These are phyloP conservation scores for Serranus cabrilla DNA, from an alignment of 2,797 vertebrate species.

Conservation along the genomic window DNA sequence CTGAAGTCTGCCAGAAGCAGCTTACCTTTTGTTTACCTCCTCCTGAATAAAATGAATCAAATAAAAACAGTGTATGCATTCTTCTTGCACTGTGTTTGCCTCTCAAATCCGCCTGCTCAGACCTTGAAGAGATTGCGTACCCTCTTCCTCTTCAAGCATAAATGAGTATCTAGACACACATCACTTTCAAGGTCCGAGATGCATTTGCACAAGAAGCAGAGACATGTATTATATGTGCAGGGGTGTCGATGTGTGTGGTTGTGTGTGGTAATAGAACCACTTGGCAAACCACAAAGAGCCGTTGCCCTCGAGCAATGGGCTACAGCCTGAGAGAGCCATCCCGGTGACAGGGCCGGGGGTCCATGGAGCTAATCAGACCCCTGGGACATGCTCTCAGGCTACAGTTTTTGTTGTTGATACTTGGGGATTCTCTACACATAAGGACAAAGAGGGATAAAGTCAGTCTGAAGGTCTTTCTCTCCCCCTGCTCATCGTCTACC, in stretches of 20 bases:
- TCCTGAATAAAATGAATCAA: background rate
- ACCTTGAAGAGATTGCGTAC: conserved; percentile 25
- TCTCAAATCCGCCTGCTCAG: conserved; percentile 10
- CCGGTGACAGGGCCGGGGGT: conserved; percentile 63
- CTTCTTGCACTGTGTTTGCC: conserved; percentile 1
- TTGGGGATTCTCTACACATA: conserved; percentile 66
- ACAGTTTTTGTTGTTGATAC: conserved; percentile 72
- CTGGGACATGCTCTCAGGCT: conserved; percentile 72
- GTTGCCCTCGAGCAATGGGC: conserved; percentile 56
- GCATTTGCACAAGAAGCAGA: conserved; percentile 26
- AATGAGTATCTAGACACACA: conserved; percentile 5
- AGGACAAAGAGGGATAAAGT: conserved; percentile 65
- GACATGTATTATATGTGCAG: conserved; percentile 10
- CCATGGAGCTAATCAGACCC: conserved; percentile 79
- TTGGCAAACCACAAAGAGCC: conserved; percentile 53
- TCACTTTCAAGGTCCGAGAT: conserved; percentile 41
- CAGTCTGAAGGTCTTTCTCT: conserved; percentile 65
- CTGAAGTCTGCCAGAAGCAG: background rate
- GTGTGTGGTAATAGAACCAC: conserved; percentile 31
- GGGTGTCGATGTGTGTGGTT: conserved; percentile 2
- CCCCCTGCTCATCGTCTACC: conserved; percentile 37
- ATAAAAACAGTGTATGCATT: conserved; percentile 5
- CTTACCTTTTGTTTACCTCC: background rate
- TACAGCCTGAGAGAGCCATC: conserved; percentile 58
- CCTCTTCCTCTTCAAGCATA: conserved; percentile 18